phyloP scores from a whole-genome alignment of 1,140 invertebrate genomes.

The Steinernema khuongi region DNA sequence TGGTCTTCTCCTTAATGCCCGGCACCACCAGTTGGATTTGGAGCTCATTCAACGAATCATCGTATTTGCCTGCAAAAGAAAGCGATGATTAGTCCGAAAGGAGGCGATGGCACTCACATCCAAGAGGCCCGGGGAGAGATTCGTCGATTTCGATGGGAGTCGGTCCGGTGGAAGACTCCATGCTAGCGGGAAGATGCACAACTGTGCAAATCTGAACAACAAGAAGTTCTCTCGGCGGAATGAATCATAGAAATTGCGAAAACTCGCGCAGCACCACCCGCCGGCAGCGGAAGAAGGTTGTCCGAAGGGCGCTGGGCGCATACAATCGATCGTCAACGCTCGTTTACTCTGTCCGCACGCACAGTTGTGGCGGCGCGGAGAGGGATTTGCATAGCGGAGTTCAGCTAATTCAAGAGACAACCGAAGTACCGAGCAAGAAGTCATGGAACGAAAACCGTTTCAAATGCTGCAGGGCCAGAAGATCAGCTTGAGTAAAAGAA shows the following conservation, averaged over 20 bases:
- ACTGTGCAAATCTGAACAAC: background rate
- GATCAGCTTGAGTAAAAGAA: too few relatives aligned
- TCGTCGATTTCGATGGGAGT: background rate
- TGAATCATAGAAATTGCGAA: slow-evolving; percentile 8
- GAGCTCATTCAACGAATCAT: background rate
- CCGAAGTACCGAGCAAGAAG: too few relatives aligned
- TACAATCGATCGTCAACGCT: background rate
- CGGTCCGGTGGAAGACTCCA: background rate
- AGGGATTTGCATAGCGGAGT: too few relatives aligned
- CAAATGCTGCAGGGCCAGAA: too few relatives aligned
- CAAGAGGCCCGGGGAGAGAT: background rate
- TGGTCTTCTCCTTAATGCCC: background rate
- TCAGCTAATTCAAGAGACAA: too few relatives aligned
- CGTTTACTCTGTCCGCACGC: background rate
- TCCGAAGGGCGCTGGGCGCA: background rate
- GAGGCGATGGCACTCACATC: background rate
- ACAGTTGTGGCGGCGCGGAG: background rate
- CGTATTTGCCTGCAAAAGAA: background rate
- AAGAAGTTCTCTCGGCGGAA: background rate
- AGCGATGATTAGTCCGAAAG: background rate
- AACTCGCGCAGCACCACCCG: slow-evolving; percentile 3
- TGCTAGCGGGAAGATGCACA: background rate
- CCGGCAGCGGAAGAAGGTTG: background rate
- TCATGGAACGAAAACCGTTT: too few relatives aligned
- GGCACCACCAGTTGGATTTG: slow-evolving; percentile 5